phyloP scores from a whole-genome alignment of 2,888 invertebrate genomes.

The Cataglyphis altisquamis region DNA sequence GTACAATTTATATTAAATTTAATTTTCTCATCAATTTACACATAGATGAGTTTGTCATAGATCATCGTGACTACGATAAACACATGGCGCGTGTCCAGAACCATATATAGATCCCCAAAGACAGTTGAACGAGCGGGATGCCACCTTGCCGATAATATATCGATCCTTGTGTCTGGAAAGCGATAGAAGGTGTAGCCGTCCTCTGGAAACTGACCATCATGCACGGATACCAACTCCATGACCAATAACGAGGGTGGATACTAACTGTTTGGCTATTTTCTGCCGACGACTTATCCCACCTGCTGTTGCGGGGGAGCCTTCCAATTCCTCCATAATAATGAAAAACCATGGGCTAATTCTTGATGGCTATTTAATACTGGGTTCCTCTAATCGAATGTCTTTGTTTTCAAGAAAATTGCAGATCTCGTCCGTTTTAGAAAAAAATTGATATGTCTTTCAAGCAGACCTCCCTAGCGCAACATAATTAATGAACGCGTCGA shows the following conservation, averaged over 20 bases:
- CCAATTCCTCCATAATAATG: constrained; percentile 69
- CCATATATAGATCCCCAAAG: constrained; percentile 70
- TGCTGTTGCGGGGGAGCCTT: constrained; percentile 67
- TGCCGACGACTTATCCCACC: constrained; percentile 71
- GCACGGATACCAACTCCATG: constrained; percentile 55
- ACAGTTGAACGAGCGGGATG: constrained; percentile 71
- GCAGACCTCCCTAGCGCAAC: constrained; percentile 12
- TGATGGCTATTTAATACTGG: constrained; percentile 73
- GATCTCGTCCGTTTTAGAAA: constrained; percentile 24
- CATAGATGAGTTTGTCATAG: constrained; percentile 63
- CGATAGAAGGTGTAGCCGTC: constrained; percentile 64
- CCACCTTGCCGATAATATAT: constrained; percentile 81
- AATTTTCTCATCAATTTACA: constrained; percentile 42
- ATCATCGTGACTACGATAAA: constrained; percentile 75
- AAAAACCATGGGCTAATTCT: constrained; percentile 60
- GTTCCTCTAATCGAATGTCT: constrained; percentile 66
- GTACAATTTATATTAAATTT: background rate
- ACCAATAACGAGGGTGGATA: constrained; percentile 62
- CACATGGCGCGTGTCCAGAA: constrained; percentile 79
- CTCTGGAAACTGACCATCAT: constrained; percentile 71
- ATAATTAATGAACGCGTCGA: background rate
- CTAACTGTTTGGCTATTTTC: constrained; percentile 52
- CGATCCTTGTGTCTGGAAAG: constrained; percentile 73
- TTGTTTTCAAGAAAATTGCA: constrained; percentile 61
- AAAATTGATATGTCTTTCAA: constrained; percentile 49